Evolutionary conservation across 2,888 invertebrate genomes (phyloP), one percentile per base, ranked within the genome.

Genomic region (Machimus rusticus): DNA sequence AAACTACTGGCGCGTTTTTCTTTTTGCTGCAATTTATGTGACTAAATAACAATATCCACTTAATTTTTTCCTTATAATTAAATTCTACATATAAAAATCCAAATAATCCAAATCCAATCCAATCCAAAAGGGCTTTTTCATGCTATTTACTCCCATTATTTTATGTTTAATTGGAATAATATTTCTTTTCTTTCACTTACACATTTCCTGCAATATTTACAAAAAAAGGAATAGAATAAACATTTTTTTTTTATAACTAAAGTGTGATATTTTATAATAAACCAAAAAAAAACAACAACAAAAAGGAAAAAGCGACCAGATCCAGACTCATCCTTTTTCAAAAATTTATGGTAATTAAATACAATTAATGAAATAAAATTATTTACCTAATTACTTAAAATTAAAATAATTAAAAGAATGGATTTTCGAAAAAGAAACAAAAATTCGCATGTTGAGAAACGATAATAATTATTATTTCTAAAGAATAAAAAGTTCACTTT

Each of bases 1-100:
- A 46, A 14, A 14, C 16, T 87, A 79, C 88, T 88, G 88, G 87
- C 78, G 87, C 88, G 87, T 87, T 88, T 88, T 46, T 88, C 87
- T 88, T 81, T 88, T 86, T 88, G 74, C 74, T 74, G 84, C 74
- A 43, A 28, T 82, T 82, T 57, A n/a, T 81, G 5, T 19, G 39
- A 9, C 39, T 39, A 12, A 39, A 2, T 39, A 39, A 39, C 12
- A 39, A 8, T 1, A 39, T 39, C 39, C 39, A 39, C 39, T 34
- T 34, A 34, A 34, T 34, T 6, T 6, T 34, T 1, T 34, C 6
- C 0, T 34, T 34, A 5, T 34, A 6, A 34, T 34, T 34, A 34
- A 34, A 34, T 6, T 34, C 4, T n/a, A n/a, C 34, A 34, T 31
- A 2, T 4, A 31, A 31, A 31, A 31, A 31, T 31, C 31, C 31